These are phyloP conservation scores for Malacoctenus gilli DNA, from an alignment of 2,797 vertebrate genomes.

Conservation along the genomic window DNA sequence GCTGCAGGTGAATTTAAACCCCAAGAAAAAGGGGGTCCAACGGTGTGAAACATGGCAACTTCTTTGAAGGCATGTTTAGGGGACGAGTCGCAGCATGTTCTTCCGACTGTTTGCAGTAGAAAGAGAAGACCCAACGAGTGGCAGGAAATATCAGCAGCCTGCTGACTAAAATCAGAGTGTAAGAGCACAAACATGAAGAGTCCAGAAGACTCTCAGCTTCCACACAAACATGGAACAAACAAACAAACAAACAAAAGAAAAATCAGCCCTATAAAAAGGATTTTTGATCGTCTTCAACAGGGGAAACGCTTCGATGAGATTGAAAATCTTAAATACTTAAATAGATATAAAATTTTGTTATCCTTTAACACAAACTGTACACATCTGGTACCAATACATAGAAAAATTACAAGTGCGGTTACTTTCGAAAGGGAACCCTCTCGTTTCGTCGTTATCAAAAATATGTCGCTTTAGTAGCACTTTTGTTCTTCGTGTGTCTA, in stretches of 20 bases:
- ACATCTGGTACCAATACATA: constrained; percentile 85
- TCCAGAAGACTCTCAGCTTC: too few relatives aligned
- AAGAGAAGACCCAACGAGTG: too few relatives aligned
- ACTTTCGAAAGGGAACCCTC: constrained; percentile 83
- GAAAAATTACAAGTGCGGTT: constrained; percentile 87
- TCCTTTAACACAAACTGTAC: constrained; percentile 83
- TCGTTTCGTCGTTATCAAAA: constrained; percentile 91
- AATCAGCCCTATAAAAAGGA: constrained; percentile 56
- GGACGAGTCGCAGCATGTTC: too few relatives aligned
- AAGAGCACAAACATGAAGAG: constrained; percentile 30
- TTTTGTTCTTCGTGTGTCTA: constrained; percentile 85
- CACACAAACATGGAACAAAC: too few relatives aligned
- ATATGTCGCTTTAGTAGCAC: constrained; percentile 90
- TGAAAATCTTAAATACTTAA: constrained; percentile 84
- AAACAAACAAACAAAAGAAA: constrained; percentile 12
- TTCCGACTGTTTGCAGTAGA: too few relatives aligned
- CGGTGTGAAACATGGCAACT: too few relatives aligned
- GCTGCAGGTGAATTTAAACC: too few relatives aligned
- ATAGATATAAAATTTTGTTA: constrained; percentile 82
- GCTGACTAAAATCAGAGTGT: constrained; percentile 20
- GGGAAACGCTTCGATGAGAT: constrained; percentile 53
- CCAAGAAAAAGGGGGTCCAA: too few relatives aligned
- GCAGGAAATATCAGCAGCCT: constrained; percentile 48
- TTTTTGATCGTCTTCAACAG: constrained; percentile 45
- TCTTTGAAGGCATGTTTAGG: too few relatives aligned